Evolutionary conservation across 2,113 vertebrate genomes (phyloP).

Genomic region (Clarias gariepinus): DNA sequence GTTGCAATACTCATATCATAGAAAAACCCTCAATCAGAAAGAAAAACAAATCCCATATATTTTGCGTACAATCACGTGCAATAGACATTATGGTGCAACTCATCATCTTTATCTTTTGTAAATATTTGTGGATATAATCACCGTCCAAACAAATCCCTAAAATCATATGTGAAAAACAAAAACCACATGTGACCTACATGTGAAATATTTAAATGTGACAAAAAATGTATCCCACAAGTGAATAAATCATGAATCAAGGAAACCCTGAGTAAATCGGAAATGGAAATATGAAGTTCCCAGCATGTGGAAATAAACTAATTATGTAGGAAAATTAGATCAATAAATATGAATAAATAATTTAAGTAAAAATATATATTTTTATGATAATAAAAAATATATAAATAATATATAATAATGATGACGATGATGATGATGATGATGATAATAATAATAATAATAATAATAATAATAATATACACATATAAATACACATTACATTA

Average conservation of each 20-base stretch:
- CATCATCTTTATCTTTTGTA: neutral
- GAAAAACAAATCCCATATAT: neutral
- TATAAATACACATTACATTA: no score
- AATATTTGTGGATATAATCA: neutral
- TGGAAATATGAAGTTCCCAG: neutral
- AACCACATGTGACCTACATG: neutral
- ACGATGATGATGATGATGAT: no score
- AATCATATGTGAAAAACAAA: neutral
- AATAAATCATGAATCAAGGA: neutral
- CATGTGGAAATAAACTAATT: neutral
- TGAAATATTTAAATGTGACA: neutral
- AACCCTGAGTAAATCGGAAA: neutral
- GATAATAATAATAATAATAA: no score
- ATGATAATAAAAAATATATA: no score
- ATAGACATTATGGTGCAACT: neutral
- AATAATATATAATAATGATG: no score
- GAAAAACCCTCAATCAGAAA: neutral
- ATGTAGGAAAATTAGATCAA: neutral
- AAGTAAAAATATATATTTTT: neutral
- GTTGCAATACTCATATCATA: neutral
- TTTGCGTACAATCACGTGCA: neutral
- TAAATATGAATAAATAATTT: neutral
- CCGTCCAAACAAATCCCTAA: neutral
- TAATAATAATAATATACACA: no score
- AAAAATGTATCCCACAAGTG: neutral